phyloP scores from a whole-genome alignment of 2,113 vertebrate genomes.

The Pedionomus torquatus region DNA sequence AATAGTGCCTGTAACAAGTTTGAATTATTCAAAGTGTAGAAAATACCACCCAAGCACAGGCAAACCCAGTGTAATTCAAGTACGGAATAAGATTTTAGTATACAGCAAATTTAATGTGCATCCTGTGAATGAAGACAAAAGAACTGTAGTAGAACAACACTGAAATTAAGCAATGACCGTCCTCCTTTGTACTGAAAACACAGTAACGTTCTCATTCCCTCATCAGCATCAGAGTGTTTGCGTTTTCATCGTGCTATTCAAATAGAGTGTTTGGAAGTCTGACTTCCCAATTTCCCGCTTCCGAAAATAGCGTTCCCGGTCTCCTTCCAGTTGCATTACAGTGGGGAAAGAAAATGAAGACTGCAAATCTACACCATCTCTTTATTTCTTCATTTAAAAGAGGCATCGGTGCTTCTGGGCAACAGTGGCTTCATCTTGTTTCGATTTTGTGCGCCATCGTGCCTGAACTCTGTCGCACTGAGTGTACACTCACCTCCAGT shows the following conservation, averaged over 20 bases:
- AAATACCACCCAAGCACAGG: constrained; percentile 40
- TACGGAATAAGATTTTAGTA: neutral
- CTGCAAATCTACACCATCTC: neutral
- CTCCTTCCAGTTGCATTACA: neutral
- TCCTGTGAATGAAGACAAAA: constrained; percentile 15
- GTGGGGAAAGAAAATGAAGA: neutral
- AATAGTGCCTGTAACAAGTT: constrained; percentile 40
- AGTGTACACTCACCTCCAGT: neutral
- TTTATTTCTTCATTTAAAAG: neutral
- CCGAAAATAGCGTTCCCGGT: neutral
- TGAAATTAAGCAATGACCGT: neutral
- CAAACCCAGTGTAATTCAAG: constrained; percentile 25
- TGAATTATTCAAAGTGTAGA: constrained; percentile 47
- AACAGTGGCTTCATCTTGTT: neutral
- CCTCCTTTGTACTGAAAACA: neutral
- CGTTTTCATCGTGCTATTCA: neutral
- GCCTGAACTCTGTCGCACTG: neutral
- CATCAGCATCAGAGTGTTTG: neutral
- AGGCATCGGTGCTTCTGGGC: neutral
- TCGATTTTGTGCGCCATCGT: neutral
- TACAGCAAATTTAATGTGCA: neutral
- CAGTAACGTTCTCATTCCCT: neutral
- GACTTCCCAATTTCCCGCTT: neutral
- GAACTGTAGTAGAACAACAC: neutral
- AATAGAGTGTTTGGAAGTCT: neutral